phyloP scores from a whole-genome alignment of 2,113 vertebrate species.

The Budorcas taxicolor region DNA sequence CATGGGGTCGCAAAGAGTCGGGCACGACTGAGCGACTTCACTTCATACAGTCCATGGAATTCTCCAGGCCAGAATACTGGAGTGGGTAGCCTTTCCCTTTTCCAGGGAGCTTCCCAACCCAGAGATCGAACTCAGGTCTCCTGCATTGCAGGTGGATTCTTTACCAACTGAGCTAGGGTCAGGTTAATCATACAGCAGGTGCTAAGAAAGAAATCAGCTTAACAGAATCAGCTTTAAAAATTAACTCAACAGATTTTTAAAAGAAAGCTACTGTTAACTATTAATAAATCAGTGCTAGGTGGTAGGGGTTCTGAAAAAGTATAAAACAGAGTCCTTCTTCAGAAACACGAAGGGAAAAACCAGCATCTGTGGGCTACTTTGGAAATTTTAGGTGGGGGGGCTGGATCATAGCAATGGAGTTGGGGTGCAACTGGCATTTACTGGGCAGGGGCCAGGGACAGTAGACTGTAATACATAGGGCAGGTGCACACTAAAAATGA shows the following conservation, averaged over 20 bases:
- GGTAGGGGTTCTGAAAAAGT: neutral
- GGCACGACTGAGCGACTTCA: too few species aligned
- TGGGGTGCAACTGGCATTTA: too few species aligned
- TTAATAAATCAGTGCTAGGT: neutral
- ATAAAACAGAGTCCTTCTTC: neutral
- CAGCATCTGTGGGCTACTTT: neutral
- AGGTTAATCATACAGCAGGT: neutral
- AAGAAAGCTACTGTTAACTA: neutral
- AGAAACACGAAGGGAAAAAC: neutral
- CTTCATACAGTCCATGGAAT: neutral
- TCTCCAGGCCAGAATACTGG: neutral
- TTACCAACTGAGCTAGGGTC: neutral
- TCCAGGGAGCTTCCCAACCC: neutral
- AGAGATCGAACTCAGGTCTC: neutral
- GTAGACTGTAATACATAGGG: neutral
- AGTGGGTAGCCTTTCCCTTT: neutral
- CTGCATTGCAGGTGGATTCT: neutral
- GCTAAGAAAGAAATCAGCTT: neutral
- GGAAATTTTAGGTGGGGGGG: neutral
- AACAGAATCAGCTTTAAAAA: neutral
- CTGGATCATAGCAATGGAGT: neutral
- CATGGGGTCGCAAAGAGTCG: too few species aligned
- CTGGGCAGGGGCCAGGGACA: neutral
- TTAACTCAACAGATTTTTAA: neutral
- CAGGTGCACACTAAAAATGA: neutral